A percentile compares a stretch with the other conserved stretches of the same genome.
phyloP scores from a whole-genome alignment of 1,140 invertebrate genomes.

The Brachionus manjavacas region DNA sequence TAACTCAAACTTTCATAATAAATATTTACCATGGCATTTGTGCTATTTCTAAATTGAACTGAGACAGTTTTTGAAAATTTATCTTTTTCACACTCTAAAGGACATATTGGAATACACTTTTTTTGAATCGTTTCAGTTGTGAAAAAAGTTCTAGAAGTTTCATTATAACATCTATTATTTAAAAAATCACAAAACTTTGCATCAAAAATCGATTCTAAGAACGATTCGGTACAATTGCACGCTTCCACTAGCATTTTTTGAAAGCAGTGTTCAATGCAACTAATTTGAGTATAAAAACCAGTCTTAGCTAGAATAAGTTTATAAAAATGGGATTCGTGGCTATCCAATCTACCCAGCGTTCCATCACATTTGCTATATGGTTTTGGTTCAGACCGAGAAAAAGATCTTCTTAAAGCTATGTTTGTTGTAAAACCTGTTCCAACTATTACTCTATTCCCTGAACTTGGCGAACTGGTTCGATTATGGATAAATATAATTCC shows the following conservation, averaged over 20 bases:
- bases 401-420: neutral
- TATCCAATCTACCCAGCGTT: neutral
- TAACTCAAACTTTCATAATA: constrained; percentile 6
- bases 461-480: neutral
- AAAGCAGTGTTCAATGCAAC: neutral
- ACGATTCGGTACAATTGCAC: neutral
- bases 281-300: neutral
- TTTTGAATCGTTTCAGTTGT: neutral
- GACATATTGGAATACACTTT: neutral
- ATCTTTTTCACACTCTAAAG: neutral
- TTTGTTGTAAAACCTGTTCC: neutral
- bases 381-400: neutral
- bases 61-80: neutral
- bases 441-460: neutral
- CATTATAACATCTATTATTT: neutral
- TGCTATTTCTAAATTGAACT: neutral
- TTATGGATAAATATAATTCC: neutral
- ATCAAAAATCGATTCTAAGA: neutral
- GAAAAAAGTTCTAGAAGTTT: neutral
- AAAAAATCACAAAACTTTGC: neutral
- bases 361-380: constrained; percentile 11
- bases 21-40: neutral
- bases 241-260: neutral
- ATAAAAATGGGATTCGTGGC: neutral
- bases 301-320: neutral